Conservation (phyloP, 2,797 vertebrate genomes). For the Brachyrhaphis roseni region DNA sequence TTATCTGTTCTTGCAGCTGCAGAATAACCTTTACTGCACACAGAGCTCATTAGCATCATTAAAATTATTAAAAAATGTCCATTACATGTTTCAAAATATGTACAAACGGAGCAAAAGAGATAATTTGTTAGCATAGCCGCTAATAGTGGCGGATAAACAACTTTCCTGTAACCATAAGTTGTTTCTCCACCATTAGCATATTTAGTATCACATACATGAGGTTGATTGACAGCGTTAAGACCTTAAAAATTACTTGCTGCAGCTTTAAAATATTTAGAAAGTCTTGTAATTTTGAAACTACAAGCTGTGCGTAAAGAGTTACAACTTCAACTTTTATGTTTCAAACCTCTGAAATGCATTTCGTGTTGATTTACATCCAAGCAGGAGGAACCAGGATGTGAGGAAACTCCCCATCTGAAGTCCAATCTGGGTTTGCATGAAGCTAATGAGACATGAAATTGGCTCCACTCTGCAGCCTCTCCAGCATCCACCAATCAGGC, state of each 20-base stretch:
- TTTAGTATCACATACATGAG: no score
- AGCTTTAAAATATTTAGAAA: no score
- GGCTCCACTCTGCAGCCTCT: constrained; percentile 55
- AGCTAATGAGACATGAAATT: constrained; percentile 75
- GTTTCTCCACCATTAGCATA: no score
- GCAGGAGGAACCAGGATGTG: constrained; percentile 77
- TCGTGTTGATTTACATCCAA: constrained; percentile 1
- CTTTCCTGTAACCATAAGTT: no score
- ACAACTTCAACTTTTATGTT: background rate
- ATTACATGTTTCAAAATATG: background rate
- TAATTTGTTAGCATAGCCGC: background rate
- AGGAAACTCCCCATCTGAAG: constrained; percentile 38
- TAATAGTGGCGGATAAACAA: no score
- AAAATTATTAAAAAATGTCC: no score
- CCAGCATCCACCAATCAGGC: constrained; percentile 60
- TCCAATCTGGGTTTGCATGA: constrained; percentile 67
- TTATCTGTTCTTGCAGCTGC: no score
- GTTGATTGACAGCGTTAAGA: no score
- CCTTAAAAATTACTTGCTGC: no score
- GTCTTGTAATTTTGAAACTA: no score
- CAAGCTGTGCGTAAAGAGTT: background rate
- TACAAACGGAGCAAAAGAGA: background rate
- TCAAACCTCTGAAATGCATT: constrained; percentile 3
- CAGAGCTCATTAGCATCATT: no score
- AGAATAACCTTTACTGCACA: no score